These are phyloP conservation scores for Larimichthys crocea DNA, from an alignment of 2,113 vertebrate genomes.

Conservation along the genomic window DNA sequence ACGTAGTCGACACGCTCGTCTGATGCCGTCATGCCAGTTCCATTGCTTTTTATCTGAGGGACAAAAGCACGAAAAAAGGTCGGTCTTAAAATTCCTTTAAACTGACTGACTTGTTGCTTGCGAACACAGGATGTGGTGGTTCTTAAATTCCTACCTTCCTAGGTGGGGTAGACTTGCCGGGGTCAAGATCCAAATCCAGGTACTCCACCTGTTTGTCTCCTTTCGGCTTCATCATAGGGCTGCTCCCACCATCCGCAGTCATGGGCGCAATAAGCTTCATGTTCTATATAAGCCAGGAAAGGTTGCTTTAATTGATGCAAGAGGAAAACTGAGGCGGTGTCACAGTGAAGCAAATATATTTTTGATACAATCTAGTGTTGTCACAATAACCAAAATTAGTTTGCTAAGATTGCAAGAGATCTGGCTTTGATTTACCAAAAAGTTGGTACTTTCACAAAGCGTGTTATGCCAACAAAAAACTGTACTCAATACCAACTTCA, in stretches of 20 bases:
- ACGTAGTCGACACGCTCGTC: constrained; percentile 99
- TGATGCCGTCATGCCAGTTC: constrained; percentile 89
- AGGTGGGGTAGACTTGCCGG: constrained; percentile 95
- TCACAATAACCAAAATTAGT: constrained; percentile 55
- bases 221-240: constrained; percentile 95
- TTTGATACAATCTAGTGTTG: constrained; percentile 33
- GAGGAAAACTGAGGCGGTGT: neutral
- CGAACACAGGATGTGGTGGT: neutral
- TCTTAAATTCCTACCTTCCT: constrained; percentile 87
- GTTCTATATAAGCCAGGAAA: constrained; percentile 72
- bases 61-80: neutral
- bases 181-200: constrained; percentile 95
- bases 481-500: neutral
- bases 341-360: constrained; percentile 18
- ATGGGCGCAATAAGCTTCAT: constrained; percentile 78
- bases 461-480: neutral
- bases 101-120: neutral
- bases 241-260: constrained; percentile 92
- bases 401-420: neutral
- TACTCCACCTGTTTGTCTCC: constrained; percentile 99
- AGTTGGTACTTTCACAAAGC: constrained; percentile 12
- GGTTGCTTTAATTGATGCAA: constrained; percentile 13
- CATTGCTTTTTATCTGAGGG: constrained; percentile 92
- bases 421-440: neutral
- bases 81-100: neutral